These are phyloP conservation scores for Theocolax elegans DNA, from an alignment of 1,140 invertebrate genomes.

Conservation along the genomic window DNA sequence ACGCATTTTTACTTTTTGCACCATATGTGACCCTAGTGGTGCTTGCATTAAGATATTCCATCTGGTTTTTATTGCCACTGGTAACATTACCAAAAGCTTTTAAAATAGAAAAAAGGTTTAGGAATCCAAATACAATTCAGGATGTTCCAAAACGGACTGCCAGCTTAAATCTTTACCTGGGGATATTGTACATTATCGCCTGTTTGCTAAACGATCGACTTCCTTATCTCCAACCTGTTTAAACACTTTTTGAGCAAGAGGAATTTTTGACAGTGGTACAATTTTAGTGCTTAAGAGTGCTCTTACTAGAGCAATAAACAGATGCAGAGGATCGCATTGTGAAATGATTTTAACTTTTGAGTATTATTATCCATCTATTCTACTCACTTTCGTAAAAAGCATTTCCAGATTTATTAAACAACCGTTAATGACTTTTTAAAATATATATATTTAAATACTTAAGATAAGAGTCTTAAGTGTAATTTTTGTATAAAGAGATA, in stretches of 20 bases:
- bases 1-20: conserved; percentile 89
- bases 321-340: not conserved
- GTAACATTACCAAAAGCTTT: conserved; percentile 89
- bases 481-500: conserved; percentile 36
- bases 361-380: not conserved
- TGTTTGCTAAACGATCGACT: conserved; percentile 68
- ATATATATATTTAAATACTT: conserved; percentile 15
- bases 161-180: conserved; percentile 90
- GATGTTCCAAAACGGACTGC: conserved; percentile 89
- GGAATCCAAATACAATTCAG: conserved; percentile 80
- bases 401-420: conserved; percentile 5
- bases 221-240: conserved; percentile 55
- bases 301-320: conserved; percentile 4
- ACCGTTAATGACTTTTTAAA: conserved; percentile 13
- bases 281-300: conserved; percentile 22
- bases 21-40: conserved; percentile 92
- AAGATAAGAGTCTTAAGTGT: conserved; percentile 24
- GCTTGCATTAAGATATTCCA: conserved; percentile 82
- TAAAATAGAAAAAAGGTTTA: conserved; percentile 89
- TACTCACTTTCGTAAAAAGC: conserved; percentile 3
- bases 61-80: conserved; percentile 89
- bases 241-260: not conserved
- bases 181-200: conserved; percentile 87
- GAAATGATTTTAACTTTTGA: conserved; percentile 4
- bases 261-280: conserved; percentile 18